Evolutionary conservation across 2,113 vertebrate genomes (phyloP), one percentile per base, ranked within the genome.

Genomic region (Odontophorus gujanensis): DNA sequence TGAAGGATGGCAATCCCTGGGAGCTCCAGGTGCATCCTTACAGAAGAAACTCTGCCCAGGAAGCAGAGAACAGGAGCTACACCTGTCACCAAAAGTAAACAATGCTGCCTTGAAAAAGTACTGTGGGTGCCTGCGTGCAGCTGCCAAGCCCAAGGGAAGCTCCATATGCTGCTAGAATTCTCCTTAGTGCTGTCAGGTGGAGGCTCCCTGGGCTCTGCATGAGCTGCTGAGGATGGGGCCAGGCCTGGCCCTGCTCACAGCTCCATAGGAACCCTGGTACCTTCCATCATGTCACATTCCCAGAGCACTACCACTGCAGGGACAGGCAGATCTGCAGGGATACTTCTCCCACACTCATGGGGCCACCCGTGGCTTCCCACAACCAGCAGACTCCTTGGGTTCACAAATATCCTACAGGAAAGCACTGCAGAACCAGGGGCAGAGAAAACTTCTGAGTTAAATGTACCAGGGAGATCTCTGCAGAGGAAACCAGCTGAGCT

Each of bases 91-190:
- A 74, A 3, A 25, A 81, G 81, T 2, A 78, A 85, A 63, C 36
- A 87, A 5, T 6, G 2, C 13, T 12, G 3, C 0, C 40, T 9
- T 61, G 61, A 10, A 57, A n/a, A 48, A 61, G 34, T 5, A 1
- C 7, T 0, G n/a, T 6, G 65, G 47, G 68, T 6, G 83, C 69
- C 82, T 65, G 51, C 4, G 36, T 65, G 72, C 95, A 91, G 40
- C 85, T 92, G 85, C 10, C 66, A 75, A 55, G 82, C 91, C 79
- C 68, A 40, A n/a, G 79, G 95, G 75, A 85, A 93, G 89, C 85
- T 90, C 82, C 87, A 68, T 22, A 48, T 65, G 91, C 85, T 51
- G 34, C 7, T 12, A 22, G 15, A 42, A 43, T n/a, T 68, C 89
- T 67, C 9, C 48, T 77, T 43, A 13, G 34, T 1, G 4, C 89